These are phyloP conservation scores for Coryphaenoides rupestris DNA, from an alignment of 2,113 vertebrate species.

Conservation along the genomic window DNA sequence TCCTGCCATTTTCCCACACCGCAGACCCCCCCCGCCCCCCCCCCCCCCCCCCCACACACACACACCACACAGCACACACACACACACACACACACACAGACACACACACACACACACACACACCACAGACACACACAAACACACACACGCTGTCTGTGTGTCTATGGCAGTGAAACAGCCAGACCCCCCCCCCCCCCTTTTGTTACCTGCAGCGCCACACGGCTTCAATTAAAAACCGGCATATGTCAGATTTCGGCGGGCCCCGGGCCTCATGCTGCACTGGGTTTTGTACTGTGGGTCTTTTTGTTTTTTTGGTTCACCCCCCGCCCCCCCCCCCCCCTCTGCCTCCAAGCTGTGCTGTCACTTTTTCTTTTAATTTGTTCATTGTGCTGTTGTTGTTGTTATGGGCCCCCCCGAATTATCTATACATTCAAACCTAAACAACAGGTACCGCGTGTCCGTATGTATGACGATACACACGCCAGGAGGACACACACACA, in stretches of 20 bases:
- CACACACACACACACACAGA: too few relatives aligned
- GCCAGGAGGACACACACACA: constrained; percentile 7
- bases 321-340: too few relatives aligned
- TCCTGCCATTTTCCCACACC: neutral
- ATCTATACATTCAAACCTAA: neutral
- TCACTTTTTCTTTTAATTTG: constrained; percentile 25
- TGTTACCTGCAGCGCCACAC: constrained; percentile 31
- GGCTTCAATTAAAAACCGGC: constrained; percentile 41
- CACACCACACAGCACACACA: too few relatives aligned
- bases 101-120: too few relatives aligned
- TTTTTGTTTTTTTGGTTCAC: too few relatives aligned
- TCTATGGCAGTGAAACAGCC: neutral
- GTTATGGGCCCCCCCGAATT: constrained; percentile 29
- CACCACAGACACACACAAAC: too few relatives aligned
- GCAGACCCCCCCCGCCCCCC: neutral
- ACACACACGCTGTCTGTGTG: too few relatives aligned
- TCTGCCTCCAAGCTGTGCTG: constrained; percentile 28
- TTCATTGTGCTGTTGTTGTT: constrained; percentile 30
- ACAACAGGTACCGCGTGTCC: neutral
- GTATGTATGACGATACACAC: neutral
- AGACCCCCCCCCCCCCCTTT: too few relatives aligned
- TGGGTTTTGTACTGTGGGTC: neutral
- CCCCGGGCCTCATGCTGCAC: constrained; percentile 6
- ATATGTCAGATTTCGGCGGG: constrained; percentile 32
- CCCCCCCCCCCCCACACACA: too few relatives aligned